phyloP scores from a whole-genome alignment of 1,140 invertebrate genomes.

The Mylabris phalerata region DNA sequence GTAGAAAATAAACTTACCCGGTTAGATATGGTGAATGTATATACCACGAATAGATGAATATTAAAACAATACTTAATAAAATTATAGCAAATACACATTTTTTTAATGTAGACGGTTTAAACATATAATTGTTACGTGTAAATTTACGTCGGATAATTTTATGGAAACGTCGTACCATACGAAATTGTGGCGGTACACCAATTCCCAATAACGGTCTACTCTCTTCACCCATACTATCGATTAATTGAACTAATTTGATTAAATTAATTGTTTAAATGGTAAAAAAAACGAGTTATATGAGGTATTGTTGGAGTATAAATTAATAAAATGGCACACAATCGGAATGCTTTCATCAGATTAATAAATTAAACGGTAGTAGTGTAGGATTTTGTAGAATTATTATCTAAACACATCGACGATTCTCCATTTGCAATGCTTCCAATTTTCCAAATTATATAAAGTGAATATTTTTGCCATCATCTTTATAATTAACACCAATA shows the following conservation, averaged over 20 bases:
- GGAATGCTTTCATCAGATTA: neutral
- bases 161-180: conserved; percentile 11
- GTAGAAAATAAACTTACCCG: conserved; percentile 26
- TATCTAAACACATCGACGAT: conserved; percentile 34
- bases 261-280: neutral
- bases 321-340: neutral
- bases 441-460: conserved; percentile 32
- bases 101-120: conserved; percentile 28
- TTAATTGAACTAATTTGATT: neutral
- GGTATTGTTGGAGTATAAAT: neutral
- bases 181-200: conserved; percentile 1
- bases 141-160: conserved; percentile 16
- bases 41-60: conserved; percentile 33
- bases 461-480: conserved; percentile 24
- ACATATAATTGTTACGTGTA: conserved; percentile 24
- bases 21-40: conserved; percentile 32
- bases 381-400: conserved; percentile 10
- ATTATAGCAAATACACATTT: conserved; percentile 34
- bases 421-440: conserved; percentile 41
- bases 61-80: conserved; percentile 30
- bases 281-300: conserved; percentile 1
- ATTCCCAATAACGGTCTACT: conserved; percentile 18
- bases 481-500: conserved; percentile 5
- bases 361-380: neutral
- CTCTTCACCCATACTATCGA: conserved; percentile 28